These are phyloP conservation scores for Phyllostomus hastatus DNA, from an alignment of 2,113 vertebrate species.

Conservation along the genomic window DNA sequence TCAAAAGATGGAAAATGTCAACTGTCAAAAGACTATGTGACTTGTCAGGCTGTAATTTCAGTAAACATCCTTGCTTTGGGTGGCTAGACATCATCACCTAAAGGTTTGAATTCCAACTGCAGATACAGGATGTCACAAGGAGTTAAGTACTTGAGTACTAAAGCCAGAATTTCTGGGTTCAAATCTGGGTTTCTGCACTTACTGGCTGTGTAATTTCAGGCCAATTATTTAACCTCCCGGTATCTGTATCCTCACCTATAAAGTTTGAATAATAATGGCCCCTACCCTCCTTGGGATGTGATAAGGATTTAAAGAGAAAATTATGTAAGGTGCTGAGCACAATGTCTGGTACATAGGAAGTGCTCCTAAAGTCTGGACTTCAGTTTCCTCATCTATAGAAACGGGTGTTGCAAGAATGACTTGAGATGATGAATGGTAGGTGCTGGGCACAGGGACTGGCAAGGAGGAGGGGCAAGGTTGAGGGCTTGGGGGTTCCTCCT, in stretches of 20 bases:
- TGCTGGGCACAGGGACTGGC: not conserved
- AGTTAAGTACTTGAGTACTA: not conserved
- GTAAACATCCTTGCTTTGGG: not conserved
- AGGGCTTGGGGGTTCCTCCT: not conserved
- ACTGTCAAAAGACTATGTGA: not conserved
- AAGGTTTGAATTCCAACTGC: not conserved
- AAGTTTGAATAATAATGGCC: not conserved
- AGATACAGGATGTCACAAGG: not conserved
- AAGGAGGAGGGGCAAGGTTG: not conserved
- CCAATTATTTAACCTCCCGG: not conserved
- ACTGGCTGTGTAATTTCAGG: not conserved
- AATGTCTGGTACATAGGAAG: not conserved
- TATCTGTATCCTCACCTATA: not conserved
- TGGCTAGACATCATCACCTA: not conserved
- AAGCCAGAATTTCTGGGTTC: not conserved
- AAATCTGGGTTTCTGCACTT: not conserved
- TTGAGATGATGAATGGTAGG: not conserved
- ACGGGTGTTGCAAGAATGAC: not conserved
- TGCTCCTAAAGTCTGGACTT: not conserved
- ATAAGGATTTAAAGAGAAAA: constrained; percentile 2
- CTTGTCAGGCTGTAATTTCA: not conserved
- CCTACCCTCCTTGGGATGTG: not conserved
- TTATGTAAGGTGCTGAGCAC: not conserved
- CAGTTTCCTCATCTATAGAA: not conserved
- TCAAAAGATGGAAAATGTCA: not conserved